These are phyloP conservation scores for Mnemiopsis leidyi DNA, from an alignment of 37 sponge, comb jelly and placozoan species.

Conservation along the genomic window DNA sequence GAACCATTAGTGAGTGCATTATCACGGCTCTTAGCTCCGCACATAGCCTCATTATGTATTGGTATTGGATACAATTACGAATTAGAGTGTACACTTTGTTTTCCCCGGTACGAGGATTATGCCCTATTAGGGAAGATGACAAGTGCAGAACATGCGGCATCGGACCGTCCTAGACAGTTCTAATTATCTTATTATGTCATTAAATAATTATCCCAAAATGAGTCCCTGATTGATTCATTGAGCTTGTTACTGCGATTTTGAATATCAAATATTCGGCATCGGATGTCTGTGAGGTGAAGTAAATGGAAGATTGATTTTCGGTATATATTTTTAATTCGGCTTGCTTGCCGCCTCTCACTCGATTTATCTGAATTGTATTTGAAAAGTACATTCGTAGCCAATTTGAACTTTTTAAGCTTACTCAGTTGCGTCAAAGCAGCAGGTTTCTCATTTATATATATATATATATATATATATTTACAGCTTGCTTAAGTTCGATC, in stretches of 20 bases:
- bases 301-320: not conserved
- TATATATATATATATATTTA: too few species aligned
- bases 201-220: not conserved
- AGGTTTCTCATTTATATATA: too few species aligned
- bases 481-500: too few species aligned
- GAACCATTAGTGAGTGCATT: not conserved
- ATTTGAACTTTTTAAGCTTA: too few species aligned
- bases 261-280: not conserved
- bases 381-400: too few species aligned
- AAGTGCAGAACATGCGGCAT: not conserved
- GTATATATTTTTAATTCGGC: too few species aligned
- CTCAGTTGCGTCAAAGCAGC: too few species aligned
- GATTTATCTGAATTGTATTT: too few species aligned
- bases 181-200: not conserved
- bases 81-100: not conserved
- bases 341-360: too few species aligned
- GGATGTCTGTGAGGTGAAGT: not conserved
- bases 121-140: not conserved
- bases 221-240: not conserved
- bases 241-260: not conserved
- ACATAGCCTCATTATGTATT: not conserved
- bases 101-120: not conserved
- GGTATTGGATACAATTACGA: not conserved
- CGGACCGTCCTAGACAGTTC: not conserved
- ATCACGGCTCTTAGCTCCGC: not conserved